Percentiles rank a stretch among this genome's conserved stretches.
phyloP scores from a whole-genome alignment of 1,140 invertebrate species.

The Drosophila grimshawi region DNA sequence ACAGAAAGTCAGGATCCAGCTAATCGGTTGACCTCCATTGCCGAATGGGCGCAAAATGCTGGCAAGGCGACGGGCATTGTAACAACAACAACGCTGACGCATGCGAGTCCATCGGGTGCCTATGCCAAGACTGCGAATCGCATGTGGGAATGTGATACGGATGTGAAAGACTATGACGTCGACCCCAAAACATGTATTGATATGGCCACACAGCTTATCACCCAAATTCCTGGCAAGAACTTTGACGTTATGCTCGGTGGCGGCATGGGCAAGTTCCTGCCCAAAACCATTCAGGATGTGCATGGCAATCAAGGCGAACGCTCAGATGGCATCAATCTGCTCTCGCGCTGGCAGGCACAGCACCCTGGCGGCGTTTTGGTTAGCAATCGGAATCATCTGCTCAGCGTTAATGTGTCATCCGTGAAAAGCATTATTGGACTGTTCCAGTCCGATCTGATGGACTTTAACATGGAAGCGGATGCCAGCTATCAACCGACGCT shows the following conservation, averaged over 20 bases:
- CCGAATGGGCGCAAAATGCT: slow-evolving; percentile 93
- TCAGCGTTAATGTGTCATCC: slow-evolving; percentile 68
- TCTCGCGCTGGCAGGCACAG: slow-evolving; percentile 85
- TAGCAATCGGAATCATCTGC: slow-evolving; percentile 86
- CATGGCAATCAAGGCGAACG: slow-evolving; percentile 86
- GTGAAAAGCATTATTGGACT: slow-evolving; percentile 86
- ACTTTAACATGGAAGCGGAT: slow-evolving; percentile 85
- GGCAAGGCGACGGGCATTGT: slow-evolving; percentile 85
- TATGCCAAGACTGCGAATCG: slow-evolving; percentile 88
- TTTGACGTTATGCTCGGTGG: slow-evolving; percentile 89
- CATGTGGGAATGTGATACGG: slow-evolving; percentile 91
- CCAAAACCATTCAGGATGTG: slow-evolving; percentile 84
- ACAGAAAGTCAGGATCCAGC: slow-evolving; percentile 86
- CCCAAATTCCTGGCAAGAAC: slow-evolving; percentile 86
- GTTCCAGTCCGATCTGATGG: slow-evolving; percentile 85
- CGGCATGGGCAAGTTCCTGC: slow-evolving; percentile 87
- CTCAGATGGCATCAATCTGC: slow-evolving; percentile 85
- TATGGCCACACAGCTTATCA: slow-evolving; percentile 88
- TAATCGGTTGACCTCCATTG: slow-evolving; percentile 88
- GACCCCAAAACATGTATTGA: slow-evolving; percentile 84
- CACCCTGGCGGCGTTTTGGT: slow-evolving; percentile 84
- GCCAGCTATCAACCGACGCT: slow-evolving; percentile 87
- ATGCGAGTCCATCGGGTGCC: slow-evolving; percentile 76
- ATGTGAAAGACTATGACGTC: slow-evolving; percentile 74
- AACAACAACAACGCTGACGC: slow-evolving; percentile 79